Evolutionary conservation across 2,888 invertebrate genomes (phyloP).

Genomic region (Nomada ferruginata): DNA sequence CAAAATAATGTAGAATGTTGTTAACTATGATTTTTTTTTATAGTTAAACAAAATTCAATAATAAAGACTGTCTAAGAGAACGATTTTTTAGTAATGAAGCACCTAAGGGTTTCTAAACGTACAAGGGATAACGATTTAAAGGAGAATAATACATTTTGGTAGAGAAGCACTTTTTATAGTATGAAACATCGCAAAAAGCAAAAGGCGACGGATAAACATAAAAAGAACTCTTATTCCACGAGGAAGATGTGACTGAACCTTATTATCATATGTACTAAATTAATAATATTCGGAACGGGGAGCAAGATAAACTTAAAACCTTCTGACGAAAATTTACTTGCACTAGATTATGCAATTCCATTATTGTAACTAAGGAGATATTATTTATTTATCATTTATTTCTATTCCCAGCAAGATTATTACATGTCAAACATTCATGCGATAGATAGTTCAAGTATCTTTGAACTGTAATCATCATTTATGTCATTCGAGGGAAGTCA

Average conservation of each 20-base stretch:
- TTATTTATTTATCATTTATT: not conserved
- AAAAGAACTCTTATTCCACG: constrained; percentile 11
- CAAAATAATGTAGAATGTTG: not conserved
- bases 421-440: constrained; percentile 28
- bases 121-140: not conserved
- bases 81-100: not conserved
- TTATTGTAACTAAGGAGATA: constrained; percentile 1
- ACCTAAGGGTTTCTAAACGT: not conserved
- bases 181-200: not conserved
- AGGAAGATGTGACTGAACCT: constrained; percentile 40
- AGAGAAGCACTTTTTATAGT: not conserved
- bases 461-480: constrained; percentile 4
- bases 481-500: not conserved
- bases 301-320: constrained; percentile 20
- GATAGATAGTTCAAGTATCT: constrained; percentile 11
- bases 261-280: constrained; percentile 24
- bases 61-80: constrained; percentile 24
- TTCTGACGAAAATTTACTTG: not conserved
- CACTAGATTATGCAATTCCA: constrained; percentile 11
- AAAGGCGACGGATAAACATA: not conserved
- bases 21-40: not conserved
- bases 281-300: constrained; percentile 18
- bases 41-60: not conserved
- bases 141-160: not conserved
- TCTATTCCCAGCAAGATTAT: too few relatives aligned